These are phyloP conservation scores for Acanthurus lineatus DNA, from an alignment of 2,797 vertebrate species.

Conservation along the genomic window DNA sequence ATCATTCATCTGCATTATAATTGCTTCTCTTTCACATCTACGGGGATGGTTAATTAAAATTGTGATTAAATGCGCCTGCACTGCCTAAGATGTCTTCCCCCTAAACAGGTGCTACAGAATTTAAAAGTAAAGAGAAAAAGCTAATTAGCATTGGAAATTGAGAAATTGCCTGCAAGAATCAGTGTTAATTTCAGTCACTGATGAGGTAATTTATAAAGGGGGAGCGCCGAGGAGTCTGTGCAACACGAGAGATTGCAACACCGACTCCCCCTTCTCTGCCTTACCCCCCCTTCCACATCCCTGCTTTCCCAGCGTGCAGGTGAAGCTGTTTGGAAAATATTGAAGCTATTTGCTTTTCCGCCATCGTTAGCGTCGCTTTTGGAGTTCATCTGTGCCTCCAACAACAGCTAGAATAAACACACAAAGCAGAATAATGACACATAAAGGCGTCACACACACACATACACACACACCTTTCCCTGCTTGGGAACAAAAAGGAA, in stretches of 20 bases:
- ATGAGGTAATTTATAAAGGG: conserved; percentile 99
- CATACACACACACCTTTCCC: conserved; percentile 1
- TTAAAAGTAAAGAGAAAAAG: conserved; percentile 99
- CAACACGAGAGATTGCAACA: conserved; percentile 92
- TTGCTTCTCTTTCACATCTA: conserved; percentile 99
- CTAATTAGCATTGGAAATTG: conserved; percentile 99
- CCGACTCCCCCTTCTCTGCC: conserved; percentile 83
- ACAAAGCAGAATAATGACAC: conserved; percentile 48
- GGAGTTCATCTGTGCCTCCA: conserved; percentile 76
- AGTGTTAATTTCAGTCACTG: conserved; percentile 99
- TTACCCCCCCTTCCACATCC: conserved; percentile 52
- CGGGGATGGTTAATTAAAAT: conserved; percentile 99
- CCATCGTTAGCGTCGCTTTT: conserved; percentile 84
- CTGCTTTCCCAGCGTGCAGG: conserved; percentile 91
- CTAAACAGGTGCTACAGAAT: conserved; percentile 99
- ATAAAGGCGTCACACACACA: conserved; percentile 19
- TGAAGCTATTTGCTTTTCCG: conserved; percentile 91
- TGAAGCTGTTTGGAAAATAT: conserved; percentile 99
- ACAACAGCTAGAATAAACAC: conserved; percentile 77
- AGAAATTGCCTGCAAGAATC: conserved; percentile 99
- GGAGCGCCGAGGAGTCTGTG: conserved; percentile 91
- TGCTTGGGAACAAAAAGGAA: conserved; percentile 1
- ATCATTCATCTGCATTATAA: conserved; percentile 99
- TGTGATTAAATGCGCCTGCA: conserved; percentile 99
- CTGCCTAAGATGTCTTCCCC: conserved; percentile 99